Evolutionary conservation across 2,888 invertebrate species (phyloP).

Genomic region (Eudemis profundana): DNA sequence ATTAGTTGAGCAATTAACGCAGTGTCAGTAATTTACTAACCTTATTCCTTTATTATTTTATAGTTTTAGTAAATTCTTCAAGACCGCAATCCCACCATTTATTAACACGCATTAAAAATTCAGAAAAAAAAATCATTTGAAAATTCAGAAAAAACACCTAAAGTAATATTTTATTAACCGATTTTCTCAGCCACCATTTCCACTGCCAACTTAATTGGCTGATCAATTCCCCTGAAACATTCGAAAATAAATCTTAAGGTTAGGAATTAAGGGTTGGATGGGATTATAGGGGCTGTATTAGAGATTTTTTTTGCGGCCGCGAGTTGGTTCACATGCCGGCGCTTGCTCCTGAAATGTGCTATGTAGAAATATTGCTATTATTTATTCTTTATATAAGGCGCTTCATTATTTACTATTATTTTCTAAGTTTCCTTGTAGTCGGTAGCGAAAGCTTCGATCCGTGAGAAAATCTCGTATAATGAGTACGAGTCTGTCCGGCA

Average conservation of each 20-base stretch:
- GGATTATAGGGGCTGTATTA: background rate
- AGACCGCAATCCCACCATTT: background rate
- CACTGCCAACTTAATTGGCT: background rate
- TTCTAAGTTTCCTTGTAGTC: background rate
- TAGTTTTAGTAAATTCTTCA: too few species aligned
- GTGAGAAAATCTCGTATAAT: too few species aligned
- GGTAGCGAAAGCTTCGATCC: too few species aligned
- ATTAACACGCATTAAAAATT: background rate
- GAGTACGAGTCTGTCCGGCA: too few species aligned
- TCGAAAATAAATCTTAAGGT: background rate
- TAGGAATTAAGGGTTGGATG: too few species aligned
- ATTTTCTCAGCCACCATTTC: conserved; percentile 19
- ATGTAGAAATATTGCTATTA: conserved; percentile 9
- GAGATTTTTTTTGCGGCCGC: background rate
- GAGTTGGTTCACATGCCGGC: conserved; percentile 25
- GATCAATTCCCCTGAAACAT: background rate
- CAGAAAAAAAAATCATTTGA: background rate
- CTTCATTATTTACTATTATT: conserved; percentile 7
- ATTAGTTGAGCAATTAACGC: too few species aligned
- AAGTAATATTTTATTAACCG: conserved; percentile 26
- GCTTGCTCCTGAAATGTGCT: conserved; percentile 13
- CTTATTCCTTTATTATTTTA: too few species aligned
- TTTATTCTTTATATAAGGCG: background rate
- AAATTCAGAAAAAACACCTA: conserved; percentile 15
- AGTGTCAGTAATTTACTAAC: too few species aligned